Evolutionary conservation across 2,888 invertebrate genomes (phyloP), one percentile per base, ranked within the genome.

Genomic region (Cantharis flavilabris): DNA sequence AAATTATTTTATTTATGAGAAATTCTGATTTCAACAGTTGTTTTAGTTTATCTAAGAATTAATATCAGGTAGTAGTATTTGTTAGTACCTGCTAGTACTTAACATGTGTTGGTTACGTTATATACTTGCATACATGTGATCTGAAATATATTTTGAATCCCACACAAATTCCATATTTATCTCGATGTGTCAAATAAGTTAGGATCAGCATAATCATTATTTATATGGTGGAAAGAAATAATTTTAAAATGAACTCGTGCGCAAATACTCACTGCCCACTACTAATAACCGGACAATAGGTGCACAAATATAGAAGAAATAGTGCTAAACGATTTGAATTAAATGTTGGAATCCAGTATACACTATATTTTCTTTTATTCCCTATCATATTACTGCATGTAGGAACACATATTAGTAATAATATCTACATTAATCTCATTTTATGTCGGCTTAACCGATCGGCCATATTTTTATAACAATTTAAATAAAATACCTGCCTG

Each of bases 391-490:
- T 80, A 80, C 79, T 78, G 78, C 76, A 79, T 80, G 80, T 81
- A 80, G 76, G 76, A 78, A 77, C 78, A 76, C 78, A 49, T n/a
- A 49, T 80, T 77, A 75, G 80, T 77, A 80, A 81, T 79, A 81
- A 79, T 76, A 77, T 81, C 79, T 81, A 78, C 81, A 81, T 81
- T 81, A 81, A 81, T 82, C 81, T 78, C 72, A 77, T 79, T 80
- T 81, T 80, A 80, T 80, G 80, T 76, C 71, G 63, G 71, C 76
- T 69, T 74, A 79, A 80, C 81, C 80, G 79, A 82, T 82, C 80
- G 80, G 76, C 80, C 78, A 64, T 67, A 67, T 18, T 67, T 23
- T 67, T n/a, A 13, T 23, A 23, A 20, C 20, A 67, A 65, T 23
- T 16, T 65, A 23, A 64, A 13, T 65, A 18, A 67, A 23, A 23